Conservation (phyloP, 2,113 vertebrate species). For the Megaceryle maxima region DNA sequence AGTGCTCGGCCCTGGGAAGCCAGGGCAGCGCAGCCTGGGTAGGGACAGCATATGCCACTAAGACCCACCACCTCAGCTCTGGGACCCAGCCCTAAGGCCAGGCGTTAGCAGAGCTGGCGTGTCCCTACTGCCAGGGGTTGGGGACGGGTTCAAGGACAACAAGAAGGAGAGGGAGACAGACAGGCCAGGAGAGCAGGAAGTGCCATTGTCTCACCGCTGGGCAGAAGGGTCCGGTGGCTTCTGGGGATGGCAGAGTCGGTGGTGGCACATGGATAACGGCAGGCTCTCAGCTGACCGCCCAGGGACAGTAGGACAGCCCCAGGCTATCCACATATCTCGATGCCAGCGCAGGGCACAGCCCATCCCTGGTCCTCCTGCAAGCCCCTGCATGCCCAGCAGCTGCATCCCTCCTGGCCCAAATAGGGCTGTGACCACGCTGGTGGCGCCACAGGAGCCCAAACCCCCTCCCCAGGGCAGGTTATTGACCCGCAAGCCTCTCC, state of each 20-base stretch:
- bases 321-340: not conserved
- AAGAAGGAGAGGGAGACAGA: not conserved
- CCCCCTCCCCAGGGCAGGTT: not conserved
- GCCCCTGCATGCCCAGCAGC: not conserved
- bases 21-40: accelerated
- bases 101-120: not conserved
- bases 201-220: accelerated
- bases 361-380: accelerated
- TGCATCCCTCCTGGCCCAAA: accelerated
- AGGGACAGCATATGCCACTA: not conserved
- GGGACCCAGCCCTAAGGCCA: not conserved
- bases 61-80: not conserved
- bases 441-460: not conserved
- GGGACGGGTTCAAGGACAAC: not conserved
- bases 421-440: not conserved
- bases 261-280: accelerated
- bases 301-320: not conserved
- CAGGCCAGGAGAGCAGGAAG: not conserved
- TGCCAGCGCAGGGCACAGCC: not conserved
- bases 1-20: accelerated
- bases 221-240: not conserved
- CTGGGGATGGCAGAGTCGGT: not conserved
- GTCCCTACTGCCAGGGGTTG: not conserved
- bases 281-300: not conserved
- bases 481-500: not conserved